Evolutionary conservation across 2,797 vertebrate species (phyloP).

Genomic region (Lepus oiostolus): DNA sequence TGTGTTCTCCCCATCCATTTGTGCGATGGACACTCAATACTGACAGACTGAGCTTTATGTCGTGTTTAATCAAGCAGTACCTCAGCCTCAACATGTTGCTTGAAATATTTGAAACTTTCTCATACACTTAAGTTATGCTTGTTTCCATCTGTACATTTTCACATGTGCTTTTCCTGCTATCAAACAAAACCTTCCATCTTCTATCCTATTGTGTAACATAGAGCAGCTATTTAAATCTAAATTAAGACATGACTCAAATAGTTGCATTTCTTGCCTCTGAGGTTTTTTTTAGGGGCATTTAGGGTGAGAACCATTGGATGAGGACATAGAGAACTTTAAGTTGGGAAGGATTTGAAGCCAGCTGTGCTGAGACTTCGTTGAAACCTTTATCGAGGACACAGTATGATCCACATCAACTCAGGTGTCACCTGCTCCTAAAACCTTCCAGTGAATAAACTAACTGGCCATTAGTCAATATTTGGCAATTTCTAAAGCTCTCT

Average conservation of each 20-base stretch:
- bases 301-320: too few relatives aligned
- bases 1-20: not conserved
- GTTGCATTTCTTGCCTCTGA: too few relatives aligned
- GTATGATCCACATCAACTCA: not conserved
- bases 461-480: not conserved
- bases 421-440: not conserved
- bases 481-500: not conserved
- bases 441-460: not conserved
- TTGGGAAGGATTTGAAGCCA: not conserved
- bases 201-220: not conserved
- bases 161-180: not conserved
- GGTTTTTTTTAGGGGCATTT: too few relatives aligned
- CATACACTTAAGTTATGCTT: not conserved
- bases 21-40: not conserved
- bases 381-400: not conserved
- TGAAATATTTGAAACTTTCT: not conserved
- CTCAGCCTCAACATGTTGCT: not conserved
- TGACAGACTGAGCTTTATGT: not conserved
- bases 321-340: too few relatives aligned
- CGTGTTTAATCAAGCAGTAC: not conserved
- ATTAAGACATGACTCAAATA: too few relatives aligned
- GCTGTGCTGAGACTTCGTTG: not conserved
- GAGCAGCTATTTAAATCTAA: not conserved
- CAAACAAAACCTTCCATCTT: not conserved
- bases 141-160: not conserved